Conservation (phyloP, 1,140 invertebrate genomes). For the Anastatus disparis region DNA sequence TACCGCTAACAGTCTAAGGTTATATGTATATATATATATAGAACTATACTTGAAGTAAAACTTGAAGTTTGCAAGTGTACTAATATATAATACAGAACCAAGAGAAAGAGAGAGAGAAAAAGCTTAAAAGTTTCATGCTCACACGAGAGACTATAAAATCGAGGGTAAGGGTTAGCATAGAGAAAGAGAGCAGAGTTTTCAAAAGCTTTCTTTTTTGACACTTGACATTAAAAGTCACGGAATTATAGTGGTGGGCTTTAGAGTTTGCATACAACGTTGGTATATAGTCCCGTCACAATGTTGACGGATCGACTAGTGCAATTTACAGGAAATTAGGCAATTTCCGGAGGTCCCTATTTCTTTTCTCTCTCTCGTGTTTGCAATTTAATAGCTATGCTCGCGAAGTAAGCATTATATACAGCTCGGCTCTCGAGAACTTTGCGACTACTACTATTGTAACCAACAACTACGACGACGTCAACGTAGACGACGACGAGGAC, state of each 20-base stretch:
- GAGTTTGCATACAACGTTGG: slow-evolving; percentile 60
- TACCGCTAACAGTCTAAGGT: neutral
- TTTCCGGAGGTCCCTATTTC: slow-evolving; percentile 59
- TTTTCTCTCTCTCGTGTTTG: slow-evolving; percentile 28
- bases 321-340: slow-evolving; percentile 70
- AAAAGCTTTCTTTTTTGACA: slow-evolving; percentile 65
- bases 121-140: too few species aligned
- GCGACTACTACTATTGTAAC: too few species aligned
- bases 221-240: slow-evolving; percentile 68
- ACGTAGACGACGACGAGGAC: too few species aligned
- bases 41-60: neutral
- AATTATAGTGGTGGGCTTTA: too few species aligned
- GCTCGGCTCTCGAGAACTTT: too few species aligned
- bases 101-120: too few species aligned
- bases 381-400: slow-evolving; percentile 16
- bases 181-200: too few species aligned
- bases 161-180: too few species aligned
- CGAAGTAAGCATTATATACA: too few species aligned
- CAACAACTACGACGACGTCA: too few species aligned
- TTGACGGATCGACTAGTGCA: slow-evolving; percentile 67
- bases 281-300: slow-evolving; percentile 60
- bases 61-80: neutral
- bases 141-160: slow-evolving; percentile 23
- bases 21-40: neutral
- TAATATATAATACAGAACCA: slow-evolving; percentile 10